These are phyloP conservation scores for Sphaerodactylus townsendi DNA, from an alignment of 2,113 vertebrate genomes.

Conservation along the genomic window DNA sequence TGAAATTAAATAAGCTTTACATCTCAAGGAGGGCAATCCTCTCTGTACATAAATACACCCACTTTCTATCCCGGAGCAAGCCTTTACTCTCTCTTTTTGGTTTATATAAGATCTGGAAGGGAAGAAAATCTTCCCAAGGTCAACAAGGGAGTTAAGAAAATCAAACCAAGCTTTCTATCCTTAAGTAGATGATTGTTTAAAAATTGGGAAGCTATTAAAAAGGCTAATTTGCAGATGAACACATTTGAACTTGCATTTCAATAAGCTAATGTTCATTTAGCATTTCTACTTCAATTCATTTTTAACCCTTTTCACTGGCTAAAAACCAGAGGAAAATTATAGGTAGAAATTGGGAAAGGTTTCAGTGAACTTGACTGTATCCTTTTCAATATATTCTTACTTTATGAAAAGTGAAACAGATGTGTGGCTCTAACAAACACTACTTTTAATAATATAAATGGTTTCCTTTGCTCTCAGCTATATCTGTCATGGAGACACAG, in stretches of 20 bases:
- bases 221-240: conserved; percentile 34
- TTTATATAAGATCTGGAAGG: conserved; percentile 21
- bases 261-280: conserved; percentile 42
- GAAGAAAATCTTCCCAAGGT: conserved; percentile 5
- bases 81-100: conserved; percentile 3
- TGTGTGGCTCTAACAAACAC: neutral
- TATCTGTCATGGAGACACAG: conserved; percentile 22
- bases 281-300: neutral
- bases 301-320: neutral
- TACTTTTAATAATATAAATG: neutral
- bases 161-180: conserved; percentile 21
- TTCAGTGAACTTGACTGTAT: neutral
- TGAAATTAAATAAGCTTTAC: conserved; percentile 25
- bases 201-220: too few species aligned
- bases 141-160: conserved; percentile 3
- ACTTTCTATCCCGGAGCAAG: neutral
- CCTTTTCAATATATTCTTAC: neutral
- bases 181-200: too few species aligned
- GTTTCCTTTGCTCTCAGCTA: conserved; percentile 36
- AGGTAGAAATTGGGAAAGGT: conserved; percentile 2
- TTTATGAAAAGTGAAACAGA: neutral
- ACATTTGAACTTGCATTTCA: conserved; percentile 33
- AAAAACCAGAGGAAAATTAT: conserved; percentile 20
- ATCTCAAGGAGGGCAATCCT: neutral
- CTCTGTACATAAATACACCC: conserved; percentile 7